A percentile compares a stretch with the other conserved stretches of the same genome.
phyloP scores from a whole-genome alignment of 1,140 invertebrate species.

The Atta cephalotes region DNA sequence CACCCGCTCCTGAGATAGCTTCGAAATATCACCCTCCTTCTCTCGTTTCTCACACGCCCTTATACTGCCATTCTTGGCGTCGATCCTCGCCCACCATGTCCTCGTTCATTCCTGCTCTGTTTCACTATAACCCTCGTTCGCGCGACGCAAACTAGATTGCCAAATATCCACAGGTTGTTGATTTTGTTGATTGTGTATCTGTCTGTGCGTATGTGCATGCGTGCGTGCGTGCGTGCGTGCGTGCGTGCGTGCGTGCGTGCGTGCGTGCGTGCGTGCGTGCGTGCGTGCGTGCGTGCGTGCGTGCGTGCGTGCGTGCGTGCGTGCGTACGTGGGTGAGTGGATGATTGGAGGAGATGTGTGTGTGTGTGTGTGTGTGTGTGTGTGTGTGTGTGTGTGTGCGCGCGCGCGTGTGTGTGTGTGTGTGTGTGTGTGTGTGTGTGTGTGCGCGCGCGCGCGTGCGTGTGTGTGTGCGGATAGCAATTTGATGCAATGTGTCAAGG shows the following conservation, averaged over 20 bases:
- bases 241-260: constrained; percentile 60
- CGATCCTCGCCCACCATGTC: neutral
- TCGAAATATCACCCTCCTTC: constrained; percentile 13
- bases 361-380: constrained; percentile 70
- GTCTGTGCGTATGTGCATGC: constrained; percentile 62
- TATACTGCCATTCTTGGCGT: neutral
- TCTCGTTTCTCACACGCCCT: neutral
- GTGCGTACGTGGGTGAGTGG: constrained; percentile 30
- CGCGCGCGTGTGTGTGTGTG: constrained; percentile 68
- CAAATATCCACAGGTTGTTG: constrained; percentile 86
- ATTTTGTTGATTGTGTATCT: constrained; percentile 78
- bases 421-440: constrained; percentile 68
- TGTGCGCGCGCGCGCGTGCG: constrained; percentile 70
- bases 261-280: constrained; percentile 68
- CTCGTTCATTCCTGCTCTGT: constrained; percentile 12
- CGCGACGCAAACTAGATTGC: constrained; percentile 80
- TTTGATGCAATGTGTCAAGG: constrained; percentile 66
- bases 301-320: constrained; percentile 70
- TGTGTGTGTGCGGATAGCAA: constrained; percentile 66
- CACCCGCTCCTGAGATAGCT: constrained; percentile 66
- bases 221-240: constrained; percentile 69
- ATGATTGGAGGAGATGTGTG: constrained; percentile 48
- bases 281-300: constrained; percentile 53
- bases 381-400: constrained; percentile 69
- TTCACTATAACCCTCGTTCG: constrained; percentile 55